phyloP scores from a whole-genome alignment of 2,113 vertebrate species.

The Synchiropus splendidus region DNA sequence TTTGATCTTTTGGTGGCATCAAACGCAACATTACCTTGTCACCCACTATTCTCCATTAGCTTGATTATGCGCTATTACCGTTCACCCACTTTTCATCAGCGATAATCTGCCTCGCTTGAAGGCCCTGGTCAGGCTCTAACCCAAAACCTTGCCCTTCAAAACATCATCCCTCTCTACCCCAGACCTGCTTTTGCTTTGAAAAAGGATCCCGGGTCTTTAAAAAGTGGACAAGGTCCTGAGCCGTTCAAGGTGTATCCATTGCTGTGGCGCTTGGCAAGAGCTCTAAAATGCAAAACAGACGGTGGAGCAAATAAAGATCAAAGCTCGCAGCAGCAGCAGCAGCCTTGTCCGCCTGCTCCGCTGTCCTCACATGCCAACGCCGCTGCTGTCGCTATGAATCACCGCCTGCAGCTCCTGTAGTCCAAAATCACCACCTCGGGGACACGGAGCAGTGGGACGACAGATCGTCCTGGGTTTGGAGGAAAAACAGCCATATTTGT shows the following conservation, averaged over 20 bases:
- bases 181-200: conserved; percentile 58
- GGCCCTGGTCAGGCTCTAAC: conserved; percentile 25
- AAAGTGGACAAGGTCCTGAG: conserved; percentile 46
- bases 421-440: conserved; percentile 18
- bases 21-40: conserved; percentile 25
- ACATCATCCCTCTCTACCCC: conserved; percentile 36
- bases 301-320: conserved; percentile 68
- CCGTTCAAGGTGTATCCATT: conserved; percentile 67
- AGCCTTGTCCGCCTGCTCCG: conserved; percentile 46
- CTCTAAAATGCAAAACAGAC: conserved; percentile 73
- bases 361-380: conserved; percentile 63
- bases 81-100: conserved; percentile 42
- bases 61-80: conserved; percentile 42
- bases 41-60: conserved; percentile 25
- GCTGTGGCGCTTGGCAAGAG: conserved; percentile 57
- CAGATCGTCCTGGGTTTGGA: too few species aligned
- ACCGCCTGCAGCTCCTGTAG: conserved; percentile 43
- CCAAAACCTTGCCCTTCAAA: conserved; percentile 29
- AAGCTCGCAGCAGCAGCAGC: conserved; percentile 42
- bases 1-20: conserved; percentile 27
- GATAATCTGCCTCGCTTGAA: conserved; percentile 42
- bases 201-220: conserved; percentile 56
- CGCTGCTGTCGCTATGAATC: conserved; percentile 68
- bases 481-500: too few species aligned
- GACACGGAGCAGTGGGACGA: conserved; percentile 12